Base-by-base conservation (phyloP, 2,888 invertebrate species). In the Dorcus parallelipipedus region DNA sequence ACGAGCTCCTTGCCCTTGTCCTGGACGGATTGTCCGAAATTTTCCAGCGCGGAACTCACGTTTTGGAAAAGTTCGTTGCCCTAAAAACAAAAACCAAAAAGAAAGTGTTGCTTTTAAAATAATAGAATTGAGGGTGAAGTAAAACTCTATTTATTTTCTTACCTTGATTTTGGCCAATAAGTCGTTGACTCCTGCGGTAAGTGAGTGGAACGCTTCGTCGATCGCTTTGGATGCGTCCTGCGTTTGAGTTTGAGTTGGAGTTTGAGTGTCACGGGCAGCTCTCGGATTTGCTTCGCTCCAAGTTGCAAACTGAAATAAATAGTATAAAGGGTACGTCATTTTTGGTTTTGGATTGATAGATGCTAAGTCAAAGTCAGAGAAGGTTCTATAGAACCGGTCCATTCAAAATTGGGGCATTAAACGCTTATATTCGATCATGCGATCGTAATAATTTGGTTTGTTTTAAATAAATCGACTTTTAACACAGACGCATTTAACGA, bases 31-130 rank as follows among this genome's bases (percentile, higher is more conserved):
- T 54, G 54, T 1, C 60, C 58, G 50, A 67, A 65, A 33, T 60
- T 49, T 17, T 63, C 54, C 9, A 64, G 39, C 20, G 54, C 59
- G 9, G 59, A 53, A 17, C 59, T 64, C 6, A 63, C 51, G 33
- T 64, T 52, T n/a, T 57, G 52, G 9, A 60, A 39, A 23, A 66
- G 26, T 9, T 64, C 60, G 38, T 66, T 62, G 5, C 57, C 55
- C 52, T 65, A 47, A 9, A 54, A 54, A 7, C 50, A 50, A 43
- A 49, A 23, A 50, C n/a, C n/a, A n/a, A n/a, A n/a, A 23, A 62
- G 23, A 14, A 49, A 1, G 14, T 14, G 14, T 14, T 14, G 1
- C 20, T 10, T 14, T 14, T 14, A 14, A 14, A 14, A 14, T 14
- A 14, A 14, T 14, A 14, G 1, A 14, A 14, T 1, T 14, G 14